Evolutionary conservation across 2,113 vertebrate species (phyloP).

Genomic region (Petrocephalus microphthalmus): DNA sequence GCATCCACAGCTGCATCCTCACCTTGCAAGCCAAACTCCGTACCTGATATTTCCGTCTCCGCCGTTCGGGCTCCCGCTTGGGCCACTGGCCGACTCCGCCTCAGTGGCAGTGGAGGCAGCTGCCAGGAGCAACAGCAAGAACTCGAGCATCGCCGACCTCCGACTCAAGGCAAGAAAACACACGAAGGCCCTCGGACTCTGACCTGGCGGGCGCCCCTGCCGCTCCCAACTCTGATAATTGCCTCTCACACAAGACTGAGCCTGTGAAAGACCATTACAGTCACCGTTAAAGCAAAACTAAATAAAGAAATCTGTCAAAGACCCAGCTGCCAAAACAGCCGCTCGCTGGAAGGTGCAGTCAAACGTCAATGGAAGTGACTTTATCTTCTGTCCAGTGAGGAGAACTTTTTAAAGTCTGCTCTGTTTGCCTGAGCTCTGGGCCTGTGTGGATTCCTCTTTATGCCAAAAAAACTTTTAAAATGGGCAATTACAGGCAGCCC

Average conservation of each 20-base stretch:
- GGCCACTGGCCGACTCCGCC: constrained; percentile 83
- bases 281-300: constrained; percentile 65
- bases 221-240: constrained; percentile 49
- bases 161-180: constrained; percentile 96
- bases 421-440: constrained; percentile 68
- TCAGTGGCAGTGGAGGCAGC: constrained; percentile 82
- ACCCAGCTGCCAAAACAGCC: constrained; percentile 78
- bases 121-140: constrained; percentile 94
- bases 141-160: constrained; percentile 96
- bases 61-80: constrained; percentile 88
- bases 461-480: constrained; percentile 63
- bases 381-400: constrained; percentile 51
- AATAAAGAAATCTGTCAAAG: constrained; percentile 54
- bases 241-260: constrained; percentile 69
- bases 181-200: constrained; percentile 91
- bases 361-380: constrained; percentile 75
- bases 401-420: constrained; percentile 72
- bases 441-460: constrained; percentile 73
- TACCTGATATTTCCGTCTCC: constrained; percentile 96
- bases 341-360: constrained; percentile 63
- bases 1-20: constrained; percentile 88
- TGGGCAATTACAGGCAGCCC: constrained; percentile 33
- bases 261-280: constrained; percentile 65
- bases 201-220: constrained; percentile 61
- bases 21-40: constrained; percentile 88